phyloP scores from a whole-genome alignment of 2,113 vertebrate species.

The Beaufortia kweichowensis region DNA sequence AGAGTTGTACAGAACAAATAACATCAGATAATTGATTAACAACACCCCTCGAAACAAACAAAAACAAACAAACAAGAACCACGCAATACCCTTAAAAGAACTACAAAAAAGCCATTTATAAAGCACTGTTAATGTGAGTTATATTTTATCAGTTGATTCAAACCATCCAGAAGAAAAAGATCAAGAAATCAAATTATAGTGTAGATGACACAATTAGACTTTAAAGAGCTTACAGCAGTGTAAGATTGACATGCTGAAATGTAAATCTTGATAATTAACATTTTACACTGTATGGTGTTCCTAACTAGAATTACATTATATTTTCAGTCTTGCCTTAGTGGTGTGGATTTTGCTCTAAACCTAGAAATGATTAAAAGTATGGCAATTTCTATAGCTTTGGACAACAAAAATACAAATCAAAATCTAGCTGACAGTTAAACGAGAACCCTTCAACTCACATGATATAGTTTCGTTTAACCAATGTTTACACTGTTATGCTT shows the following conservation, averaged over 20 bases:
- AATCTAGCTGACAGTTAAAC: too few species aligned
- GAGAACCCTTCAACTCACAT: too few species aligned
- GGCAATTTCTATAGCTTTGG: too few species aligned
- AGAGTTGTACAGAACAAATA: too few species aligned
- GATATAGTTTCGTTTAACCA: too few species aligned
- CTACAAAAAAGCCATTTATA: background rate
- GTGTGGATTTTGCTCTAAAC: too few species aligned
- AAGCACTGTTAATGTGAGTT: background rate
- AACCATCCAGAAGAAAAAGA: background rate
- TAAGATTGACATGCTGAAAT: background rate
- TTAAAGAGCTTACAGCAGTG: background rate
- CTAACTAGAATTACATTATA: too few species aligned
- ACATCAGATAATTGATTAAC: background rate
- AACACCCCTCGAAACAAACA: background rate
- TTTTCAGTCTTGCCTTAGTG: too few species aligned
- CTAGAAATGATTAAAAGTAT: too few species aligned
- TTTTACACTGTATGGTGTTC: background rate
- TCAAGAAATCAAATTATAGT: conserved; percentile 9
- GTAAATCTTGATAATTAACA: background rate
- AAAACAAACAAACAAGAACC: background rate
- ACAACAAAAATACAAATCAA: too few species aligned
- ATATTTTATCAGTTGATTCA: too few species aligned
- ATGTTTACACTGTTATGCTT: too few species aligned
- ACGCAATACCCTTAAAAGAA: background rate
- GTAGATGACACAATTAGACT: background rate